Evolutionary conservation across 2,888 invertebrate species (phyloP).

Genomic region (Sepiola atlantica): DNA sequence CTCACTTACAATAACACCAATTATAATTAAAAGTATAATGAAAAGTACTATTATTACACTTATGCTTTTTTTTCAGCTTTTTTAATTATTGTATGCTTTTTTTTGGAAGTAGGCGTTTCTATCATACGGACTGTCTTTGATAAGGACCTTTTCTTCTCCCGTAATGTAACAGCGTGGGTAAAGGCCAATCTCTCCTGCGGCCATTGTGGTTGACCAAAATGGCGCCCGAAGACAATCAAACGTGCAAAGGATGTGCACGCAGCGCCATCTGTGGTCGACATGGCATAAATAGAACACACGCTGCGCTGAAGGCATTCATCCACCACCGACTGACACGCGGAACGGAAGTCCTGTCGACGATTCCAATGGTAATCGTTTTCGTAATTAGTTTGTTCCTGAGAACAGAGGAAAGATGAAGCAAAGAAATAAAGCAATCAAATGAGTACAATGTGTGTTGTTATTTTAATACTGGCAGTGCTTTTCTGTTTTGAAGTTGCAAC

Average conservation of each 20-base stretch:
- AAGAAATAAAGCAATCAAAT: neutral
- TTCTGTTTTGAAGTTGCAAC: neutral
- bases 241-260: neutral
- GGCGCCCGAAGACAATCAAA: constrained; percentile 32
- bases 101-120: neutral
- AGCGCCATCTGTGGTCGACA: constrained; percentile 19
- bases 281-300: neutral
- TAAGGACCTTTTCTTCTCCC: neutral
- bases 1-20: too few relatives aligned
- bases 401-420: neutral
- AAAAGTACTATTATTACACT: too few relatives aligned
- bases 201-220: constrained; percentile 32
- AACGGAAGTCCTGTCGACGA: neutral
- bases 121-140: neutral
- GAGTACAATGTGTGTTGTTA: too few relatives aligned
- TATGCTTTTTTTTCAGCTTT: too few relatives aligned
- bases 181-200: neutral
- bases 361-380: neutral
- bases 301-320: neutral
- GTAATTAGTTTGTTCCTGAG: neutral
- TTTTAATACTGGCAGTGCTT: neutral
- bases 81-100: neutral
- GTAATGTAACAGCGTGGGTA: neutral
- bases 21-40: too few relatives aligned
- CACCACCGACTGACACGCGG: neutral